Percentiles rank a stretch among this genome's conserved stretches.
phyloP scores from a whole-genome alignment of 2,888 invertebrate species.

The Ochropacha duplaris region DNA sequence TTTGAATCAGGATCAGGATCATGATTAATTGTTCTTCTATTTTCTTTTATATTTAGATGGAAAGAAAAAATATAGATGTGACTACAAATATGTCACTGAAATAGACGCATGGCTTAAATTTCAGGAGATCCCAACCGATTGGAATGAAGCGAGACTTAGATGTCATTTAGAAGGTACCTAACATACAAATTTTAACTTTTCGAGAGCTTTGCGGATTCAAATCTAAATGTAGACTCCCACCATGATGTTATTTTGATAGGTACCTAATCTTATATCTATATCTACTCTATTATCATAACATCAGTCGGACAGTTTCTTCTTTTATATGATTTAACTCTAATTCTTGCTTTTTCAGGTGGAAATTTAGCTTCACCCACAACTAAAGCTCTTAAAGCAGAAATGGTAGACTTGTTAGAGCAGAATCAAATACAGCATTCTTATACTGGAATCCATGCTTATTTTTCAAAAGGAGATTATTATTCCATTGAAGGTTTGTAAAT shows the following conservation, averaged over 20 bases:
- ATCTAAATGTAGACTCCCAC: too few relatives aligned
- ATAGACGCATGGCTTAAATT: constrained; percentile 36
- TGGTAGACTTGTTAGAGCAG: not conserved
- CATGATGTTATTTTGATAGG: too few relatives aligned
- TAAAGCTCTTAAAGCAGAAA: not conserved
- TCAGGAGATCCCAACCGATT: constrained; percentile 19
- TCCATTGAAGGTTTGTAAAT: constrained; percentile 13
- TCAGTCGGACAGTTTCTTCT: too few relatives aligned
- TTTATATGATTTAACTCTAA: too few relatives aligned
- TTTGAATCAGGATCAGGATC: too few relatives aligned
- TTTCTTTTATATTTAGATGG: not conserved
- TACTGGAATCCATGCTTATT: constrained; percentile 11
- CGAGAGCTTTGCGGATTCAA: too few relatives aligned
- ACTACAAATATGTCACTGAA: constrained; percentile 26
- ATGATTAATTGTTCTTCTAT: too few relatives aligned
- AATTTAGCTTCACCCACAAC: not conserved
- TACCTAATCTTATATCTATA: too few relatives aligned
- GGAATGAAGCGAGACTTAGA: not conserved
- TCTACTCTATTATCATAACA: too few relatives aligned
- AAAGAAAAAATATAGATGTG: constrained; percentile 22
- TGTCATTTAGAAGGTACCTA: not conserved
- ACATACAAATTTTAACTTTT: too few relatives aligned
- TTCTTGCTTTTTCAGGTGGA: not conserved
- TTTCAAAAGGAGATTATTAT: constrained; percentile 11
- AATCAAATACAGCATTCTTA: not conserved